Percentiles rank a stretch among this genome's conserved stretches.
phyloP scores from a whole-genome alignment of 2,113 vertebrate species.

The Gracilinanus agilis region DNA sequence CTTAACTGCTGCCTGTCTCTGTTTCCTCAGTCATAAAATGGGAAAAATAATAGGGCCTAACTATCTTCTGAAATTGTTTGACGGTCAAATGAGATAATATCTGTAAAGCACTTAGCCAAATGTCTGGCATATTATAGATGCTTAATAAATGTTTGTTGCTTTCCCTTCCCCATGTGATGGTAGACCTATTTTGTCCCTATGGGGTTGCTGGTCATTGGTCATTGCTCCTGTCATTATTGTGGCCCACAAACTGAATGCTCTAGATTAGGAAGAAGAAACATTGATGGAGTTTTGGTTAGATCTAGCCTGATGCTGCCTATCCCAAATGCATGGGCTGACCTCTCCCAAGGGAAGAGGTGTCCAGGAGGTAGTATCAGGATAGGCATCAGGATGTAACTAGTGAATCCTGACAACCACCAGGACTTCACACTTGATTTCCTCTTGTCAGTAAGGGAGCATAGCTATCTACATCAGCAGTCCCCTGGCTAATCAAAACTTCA shows the following conservation, averaged over 20 bases:
- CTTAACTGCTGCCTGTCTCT: background rate
- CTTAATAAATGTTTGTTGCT: background rate
- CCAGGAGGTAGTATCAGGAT: background rate
- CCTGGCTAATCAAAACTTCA: slow-evolving; percentile 62
- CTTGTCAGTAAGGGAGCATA: background rate
- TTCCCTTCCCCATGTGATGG: background rate
- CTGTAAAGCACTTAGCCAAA: background rate
- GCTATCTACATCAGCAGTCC: slow-evolving; percentile 24
- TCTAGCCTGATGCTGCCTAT: background rate
- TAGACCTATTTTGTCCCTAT: no score
- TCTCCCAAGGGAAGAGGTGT: background rate
- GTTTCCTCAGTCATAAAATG: background rate
- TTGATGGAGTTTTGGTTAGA: background rate
- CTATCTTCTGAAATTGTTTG: background rate
- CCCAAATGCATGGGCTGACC: background rate
- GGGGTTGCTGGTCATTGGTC: background rate
- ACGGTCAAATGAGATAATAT: background rate
- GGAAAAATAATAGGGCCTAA: background rate
- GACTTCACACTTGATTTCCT: slow-evolving; percentile 41
- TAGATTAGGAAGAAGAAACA: background rate
- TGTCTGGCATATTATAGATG: background rate
- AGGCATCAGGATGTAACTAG: background rate
- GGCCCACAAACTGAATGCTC: background rate
- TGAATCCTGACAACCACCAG: slow-evolving; percentile 4
- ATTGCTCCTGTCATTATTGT: background rate